Conservation (phyloP, 2,113 vertebrate genomes). For the Sphyrna mokarran region DNA sequence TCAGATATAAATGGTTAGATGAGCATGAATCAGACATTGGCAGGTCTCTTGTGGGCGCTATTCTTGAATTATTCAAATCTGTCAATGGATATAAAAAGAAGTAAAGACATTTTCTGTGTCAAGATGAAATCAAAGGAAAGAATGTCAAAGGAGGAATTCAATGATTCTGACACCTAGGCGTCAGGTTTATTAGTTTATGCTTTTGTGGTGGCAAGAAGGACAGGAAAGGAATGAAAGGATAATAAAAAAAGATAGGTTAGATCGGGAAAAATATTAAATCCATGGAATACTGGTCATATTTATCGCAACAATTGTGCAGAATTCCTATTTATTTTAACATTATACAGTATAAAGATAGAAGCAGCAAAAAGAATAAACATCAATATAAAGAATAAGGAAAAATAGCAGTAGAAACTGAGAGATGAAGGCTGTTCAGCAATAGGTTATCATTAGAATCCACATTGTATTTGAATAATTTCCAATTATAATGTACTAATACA, state of each 20-base stretch:
- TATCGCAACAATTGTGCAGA: neutral
- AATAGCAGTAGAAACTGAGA: neutral
- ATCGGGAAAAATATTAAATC: constrained; percentile 8
- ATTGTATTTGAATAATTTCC: constrained; percentile 21
- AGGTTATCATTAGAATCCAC: constrained; percentile 6
- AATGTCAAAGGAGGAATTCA: constrained; percentile 33
- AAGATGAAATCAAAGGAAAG: constrained; percentile 35
- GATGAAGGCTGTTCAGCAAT: constrained; percentile 2
- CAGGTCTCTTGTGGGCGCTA: constrained; percentile 27
- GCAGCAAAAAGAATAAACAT: neutral
- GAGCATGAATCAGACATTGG: constrained; percentile 36
- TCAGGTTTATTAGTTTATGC: constrained; percentile 36
- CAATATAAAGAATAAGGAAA: neutral
- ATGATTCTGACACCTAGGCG: constrained; percentile 32
- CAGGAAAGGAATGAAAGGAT: constrained; percentile 33
- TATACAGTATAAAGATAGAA: neutral
- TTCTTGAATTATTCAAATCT: constrained; percentile 37
- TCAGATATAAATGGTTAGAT: constrained; percentile 38
- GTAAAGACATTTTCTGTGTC: constrained; percentile 33
- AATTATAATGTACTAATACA: constrained; percentile 5
- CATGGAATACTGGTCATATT: constrained; percentile 5
- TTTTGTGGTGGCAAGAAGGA: constrained; percentile 24
- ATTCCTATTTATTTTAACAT: constrained; percentile 17
- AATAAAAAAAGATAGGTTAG: constrained; percentile 28
- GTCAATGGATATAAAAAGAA: constrained; percentile 37